A percentile compares a stretch with the other conserved stretches of the same genome.
phyloP scores from a whole-genome alignment of 2,113 vertebrate species.

The Callospermophilus lateralis region DNA sequence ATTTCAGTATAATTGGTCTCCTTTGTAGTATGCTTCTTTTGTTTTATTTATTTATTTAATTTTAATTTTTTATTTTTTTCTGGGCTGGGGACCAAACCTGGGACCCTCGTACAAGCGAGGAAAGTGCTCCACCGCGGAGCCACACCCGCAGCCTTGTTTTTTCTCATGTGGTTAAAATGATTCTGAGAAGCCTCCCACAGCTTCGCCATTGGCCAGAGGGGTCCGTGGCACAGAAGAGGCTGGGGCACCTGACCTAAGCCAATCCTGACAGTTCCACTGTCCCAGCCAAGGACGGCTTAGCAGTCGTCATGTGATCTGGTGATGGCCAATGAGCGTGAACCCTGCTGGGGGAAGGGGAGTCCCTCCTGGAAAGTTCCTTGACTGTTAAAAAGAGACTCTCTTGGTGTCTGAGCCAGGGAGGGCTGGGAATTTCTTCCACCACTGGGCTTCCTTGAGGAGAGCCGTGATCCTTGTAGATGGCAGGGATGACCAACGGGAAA shows the following conservation, averaged over 20 bases:
- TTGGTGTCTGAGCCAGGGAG: not conserved
- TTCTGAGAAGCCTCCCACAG: not conserved
- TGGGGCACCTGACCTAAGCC: too few species aligned
- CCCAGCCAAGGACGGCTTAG: not conserved
- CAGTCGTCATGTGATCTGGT: not conserved
- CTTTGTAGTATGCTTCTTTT: constrained; percentile 5
- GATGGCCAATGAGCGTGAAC: not conserved
- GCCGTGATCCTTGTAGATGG: not conserved
- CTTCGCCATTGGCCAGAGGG: not conserved
- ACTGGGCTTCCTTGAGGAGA: not conserved
- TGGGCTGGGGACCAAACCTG: too few species aligned
- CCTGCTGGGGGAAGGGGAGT: not conserved
- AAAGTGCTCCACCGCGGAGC: too few species aligned
- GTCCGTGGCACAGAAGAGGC: not conserved
- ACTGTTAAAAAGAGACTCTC: not conserved
- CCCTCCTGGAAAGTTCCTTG: not conserved
- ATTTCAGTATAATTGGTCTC: constrained; percentile 48
- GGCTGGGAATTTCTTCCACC: not conserved
- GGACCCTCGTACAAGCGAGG: too few species aligned
- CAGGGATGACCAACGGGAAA: not conserved
- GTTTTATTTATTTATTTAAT: not conserved
- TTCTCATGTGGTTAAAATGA: not conserved
- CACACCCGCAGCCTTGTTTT: too few species aligned
- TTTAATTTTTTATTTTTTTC: too few species aligned
- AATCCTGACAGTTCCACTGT: not conserved